phyloP scores from a whole-genome alignment of 2,888 invertebrate genomes.

The Camponotus fellah region DNA sequence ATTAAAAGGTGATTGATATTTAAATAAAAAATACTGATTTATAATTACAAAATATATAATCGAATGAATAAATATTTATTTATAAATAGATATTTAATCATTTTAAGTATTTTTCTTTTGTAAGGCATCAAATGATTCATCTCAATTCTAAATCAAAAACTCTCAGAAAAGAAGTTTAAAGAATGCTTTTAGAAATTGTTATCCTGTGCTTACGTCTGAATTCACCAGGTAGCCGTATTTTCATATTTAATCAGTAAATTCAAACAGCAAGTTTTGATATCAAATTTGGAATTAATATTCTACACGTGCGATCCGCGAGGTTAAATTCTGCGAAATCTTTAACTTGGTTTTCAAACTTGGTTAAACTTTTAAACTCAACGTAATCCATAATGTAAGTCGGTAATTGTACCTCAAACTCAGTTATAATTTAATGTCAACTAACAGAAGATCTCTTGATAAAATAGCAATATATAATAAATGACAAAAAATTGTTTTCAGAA shows the following conservation, averaged over 20 bases:
- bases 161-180: not conserved
- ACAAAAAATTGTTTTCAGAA: not conserved
- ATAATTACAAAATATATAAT: not conserved
- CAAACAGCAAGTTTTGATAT: not conserved
- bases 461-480: not conserved
- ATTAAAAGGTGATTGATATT: not conserved
- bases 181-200: not conserved
- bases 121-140: not conserved
- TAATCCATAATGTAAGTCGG: not conserved
- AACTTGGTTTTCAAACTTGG: constrained; percentile 1
- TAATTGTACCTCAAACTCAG: not conserved
- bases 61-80: not conserved
- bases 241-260: constrained; percentile 29
- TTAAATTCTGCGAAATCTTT: not conserved
- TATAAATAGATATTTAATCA: not conserved
- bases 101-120: not conserved
- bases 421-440: not conserved
- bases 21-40: not conserved
- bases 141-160: not conserved
- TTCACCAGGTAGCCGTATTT: not conserved
- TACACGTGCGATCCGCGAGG: not conserved
- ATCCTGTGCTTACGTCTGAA: not conserved
- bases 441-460: not conserved
- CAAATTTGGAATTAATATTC: not conserved
- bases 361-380: not conserved